A percentile compares a stretch with the other conserved stretches of the same genome.
These are phyloP conservation scores for Micrastur ruficollis DNA, from an alignment of 2,797 vertebrate species.

Conservation along the genomic window DNA sequence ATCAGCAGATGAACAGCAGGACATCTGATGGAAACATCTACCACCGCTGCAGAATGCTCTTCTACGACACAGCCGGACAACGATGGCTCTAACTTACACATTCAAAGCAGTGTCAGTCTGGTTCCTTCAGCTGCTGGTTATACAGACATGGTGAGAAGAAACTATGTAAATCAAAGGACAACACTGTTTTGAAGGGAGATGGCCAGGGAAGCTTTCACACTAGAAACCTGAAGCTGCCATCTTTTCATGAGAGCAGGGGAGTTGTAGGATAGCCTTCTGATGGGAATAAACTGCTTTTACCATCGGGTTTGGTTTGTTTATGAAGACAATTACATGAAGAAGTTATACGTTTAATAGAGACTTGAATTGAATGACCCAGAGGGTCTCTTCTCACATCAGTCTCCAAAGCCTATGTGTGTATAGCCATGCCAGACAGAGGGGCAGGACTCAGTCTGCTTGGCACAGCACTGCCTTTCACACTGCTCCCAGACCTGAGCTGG, in stretches of 20 bases:
- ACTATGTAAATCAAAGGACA: neutral
- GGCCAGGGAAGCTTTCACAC: neutral
- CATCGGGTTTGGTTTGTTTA: neutral
- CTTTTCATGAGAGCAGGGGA: neutral
- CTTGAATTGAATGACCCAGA: neutral
- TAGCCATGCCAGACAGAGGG: neutral
- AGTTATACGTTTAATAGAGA: neutral
- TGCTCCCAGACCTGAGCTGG: neutral
- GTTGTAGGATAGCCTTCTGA: neutral
- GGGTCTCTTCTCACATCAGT: neutral
- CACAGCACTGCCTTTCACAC: neutral
- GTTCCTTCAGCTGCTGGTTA: neutral
- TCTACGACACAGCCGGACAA: neutral
- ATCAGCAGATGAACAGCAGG: neutral
- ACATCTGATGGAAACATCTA: neutral
- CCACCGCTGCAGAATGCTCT: fast-evolving
- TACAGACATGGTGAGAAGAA: neutral
- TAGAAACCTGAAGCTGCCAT: neutral
- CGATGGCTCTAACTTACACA: neutral
- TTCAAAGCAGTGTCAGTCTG: neutral
- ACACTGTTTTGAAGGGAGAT: neutral
- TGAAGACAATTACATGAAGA: neutral
- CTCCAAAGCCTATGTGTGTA: neutral
- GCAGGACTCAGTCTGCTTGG: neutral
- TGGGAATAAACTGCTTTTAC: neutral